Percentiles rank a stretch among this genome's conserved stretches.
Conservation (phyloP, 2,113 vertebrate genomes). For the Carlito syrichta region DNA sequence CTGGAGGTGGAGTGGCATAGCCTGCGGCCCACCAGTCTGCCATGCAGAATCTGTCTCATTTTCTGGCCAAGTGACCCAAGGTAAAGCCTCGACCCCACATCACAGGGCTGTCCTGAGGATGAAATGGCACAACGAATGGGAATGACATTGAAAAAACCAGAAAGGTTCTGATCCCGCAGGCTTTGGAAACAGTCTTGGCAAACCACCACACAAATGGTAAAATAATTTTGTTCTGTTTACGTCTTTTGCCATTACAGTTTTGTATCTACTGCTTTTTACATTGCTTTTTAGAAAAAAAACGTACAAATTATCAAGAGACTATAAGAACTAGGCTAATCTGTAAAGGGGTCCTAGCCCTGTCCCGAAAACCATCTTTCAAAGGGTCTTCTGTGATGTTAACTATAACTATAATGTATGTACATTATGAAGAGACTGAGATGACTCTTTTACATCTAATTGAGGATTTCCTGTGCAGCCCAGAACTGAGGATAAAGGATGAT, state of each 20-base stretch:
- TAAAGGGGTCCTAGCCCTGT: background rate
- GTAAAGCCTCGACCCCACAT: background rate
- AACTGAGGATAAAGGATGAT: slow-evolving; percentile 38
- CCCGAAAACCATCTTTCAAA: slow-evolving; percentile 27
- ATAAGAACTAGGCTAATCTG: background rate
- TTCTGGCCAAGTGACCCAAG: background rate
- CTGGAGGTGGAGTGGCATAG: fast-evolving
- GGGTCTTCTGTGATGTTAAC: slow-evolving; percentile 51
- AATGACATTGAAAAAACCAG: background rate
- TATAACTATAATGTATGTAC: slow-evolving; percentile 37
- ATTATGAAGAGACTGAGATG: background rate
- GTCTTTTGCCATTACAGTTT: background rate
- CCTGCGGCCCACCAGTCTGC: fast-evolving
- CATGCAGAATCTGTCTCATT: background rate
- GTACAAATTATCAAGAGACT: background rate
- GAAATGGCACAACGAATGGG: background rate
- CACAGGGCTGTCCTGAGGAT: background rate
- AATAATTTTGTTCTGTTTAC: background rate
- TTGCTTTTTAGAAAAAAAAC: background rate
- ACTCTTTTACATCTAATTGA: slow-evolving; percentile 42
- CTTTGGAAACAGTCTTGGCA: background rate
- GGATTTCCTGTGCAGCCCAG: slow-evolving; percentile 60
- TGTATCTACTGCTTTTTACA: background rate
- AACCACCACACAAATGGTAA: background rate
- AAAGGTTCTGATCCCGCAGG: background rate